phyloP scores from a whole-genome alignment of 2,113 vertebrate species.

The Pachyramphus minor region DNA sequence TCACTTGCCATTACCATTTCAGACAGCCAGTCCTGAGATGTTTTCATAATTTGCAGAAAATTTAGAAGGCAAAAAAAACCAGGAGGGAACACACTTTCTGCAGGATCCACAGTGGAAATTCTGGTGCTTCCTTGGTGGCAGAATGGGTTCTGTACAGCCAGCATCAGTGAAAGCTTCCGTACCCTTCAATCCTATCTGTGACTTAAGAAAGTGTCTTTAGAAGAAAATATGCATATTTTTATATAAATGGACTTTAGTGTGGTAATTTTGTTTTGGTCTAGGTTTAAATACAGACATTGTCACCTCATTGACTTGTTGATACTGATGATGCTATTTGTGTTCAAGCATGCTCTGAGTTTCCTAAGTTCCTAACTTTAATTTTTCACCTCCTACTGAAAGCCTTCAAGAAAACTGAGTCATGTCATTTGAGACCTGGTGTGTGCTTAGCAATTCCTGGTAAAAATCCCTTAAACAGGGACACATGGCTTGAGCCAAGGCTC shows the following conservation, averaged over 20 bases:
- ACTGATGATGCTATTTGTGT: background rate
- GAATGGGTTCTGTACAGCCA: background rate
- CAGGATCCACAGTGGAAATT: background rate
- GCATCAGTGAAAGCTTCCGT: background rate
- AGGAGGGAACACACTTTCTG: background rate
- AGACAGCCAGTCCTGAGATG: background rate
- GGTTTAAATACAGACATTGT: background rate
- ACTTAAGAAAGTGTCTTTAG: background rate
- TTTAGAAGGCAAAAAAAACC: background rate
- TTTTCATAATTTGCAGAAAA: background rate
- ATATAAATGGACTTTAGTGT: background rate
- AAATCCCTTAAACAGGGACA: background rate
- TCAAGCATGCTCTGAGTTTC: background rate
- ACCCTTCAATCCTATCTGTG: background rate
- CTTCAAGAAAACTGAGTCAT: accelerated
- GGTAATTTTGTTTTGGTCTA: background rate
- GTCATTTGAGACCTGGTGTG: background rate
- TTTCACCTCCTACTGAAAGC: background rate
- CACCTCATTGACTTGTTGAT: background rate
- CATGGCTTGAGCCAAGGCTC: background rate
- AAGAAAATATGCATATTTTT: background rate
- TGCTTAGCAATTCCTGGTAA: background rate
- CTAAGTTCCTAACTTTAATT: background rate
- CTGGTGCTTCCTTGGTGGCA: background rate
- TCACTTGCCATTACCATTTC: background rate